Conservation (phyloP, 2,113 vertebrate species). For the Laticauda colubrina region DNA sequence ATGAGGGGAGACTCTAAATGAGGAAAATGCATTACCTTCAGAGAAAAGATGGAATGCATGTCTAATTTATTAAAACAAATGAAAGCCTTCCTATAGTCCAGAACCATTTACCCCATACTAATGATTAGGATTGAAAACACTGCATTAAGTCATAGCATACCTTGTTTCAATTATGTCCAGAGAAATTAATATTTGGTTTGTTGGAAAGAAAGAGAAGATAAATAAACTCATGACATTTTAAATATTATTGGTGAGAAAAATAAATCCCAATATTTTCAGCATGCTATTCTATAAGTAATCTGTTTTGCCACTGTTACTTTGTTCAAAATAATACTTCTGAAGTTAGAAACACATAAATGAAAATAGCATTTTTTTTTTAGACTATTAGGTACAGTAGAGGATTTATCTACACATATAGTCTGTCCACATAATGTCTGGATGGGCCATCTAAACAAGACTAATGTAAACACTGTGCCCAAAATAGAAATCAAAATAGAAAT, state of each 20-base stretch:
- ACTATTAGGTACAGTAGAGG: not conserved
- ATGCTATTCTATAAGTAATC: not conserved
- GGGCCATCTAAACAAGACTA: not conserved
- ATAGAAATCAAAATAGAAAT: not conserved
- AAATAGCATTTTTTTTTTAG: not conserved
- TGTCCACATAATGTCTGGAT: not conserved
- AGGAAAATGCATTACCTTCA: not conserved
- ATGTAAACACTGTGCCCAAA: constrained; percentile 12
- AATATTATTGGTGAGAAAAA: not conserved
- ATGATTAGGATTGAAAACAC: not conserved
- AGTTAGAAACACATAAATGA: not conserved
- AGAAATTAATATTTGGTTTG: not conserved
- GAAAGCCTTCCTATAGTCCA: not conserved
- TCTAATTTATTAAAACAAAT: not conserved
- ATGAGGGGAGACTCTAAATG: not conserved
- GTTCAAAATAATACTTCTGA: not conserved
- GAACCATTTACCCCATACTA: not conserved
- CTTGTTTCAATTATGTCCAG: not conserved
- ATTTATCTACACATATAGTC: not conserved
- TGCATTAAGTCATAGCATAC: not conserved
- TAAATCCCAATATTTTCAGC: not conserved
- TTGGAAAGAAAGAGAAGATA: not conserved
- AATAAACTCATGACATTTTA: not conserved
- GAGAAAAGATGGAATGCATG: not conserved
- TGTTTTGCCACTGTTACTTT: not conserved